Conservation (phyloP, 2,113 vertebrate species). For the Phoxinus phoxinus region DNA sequence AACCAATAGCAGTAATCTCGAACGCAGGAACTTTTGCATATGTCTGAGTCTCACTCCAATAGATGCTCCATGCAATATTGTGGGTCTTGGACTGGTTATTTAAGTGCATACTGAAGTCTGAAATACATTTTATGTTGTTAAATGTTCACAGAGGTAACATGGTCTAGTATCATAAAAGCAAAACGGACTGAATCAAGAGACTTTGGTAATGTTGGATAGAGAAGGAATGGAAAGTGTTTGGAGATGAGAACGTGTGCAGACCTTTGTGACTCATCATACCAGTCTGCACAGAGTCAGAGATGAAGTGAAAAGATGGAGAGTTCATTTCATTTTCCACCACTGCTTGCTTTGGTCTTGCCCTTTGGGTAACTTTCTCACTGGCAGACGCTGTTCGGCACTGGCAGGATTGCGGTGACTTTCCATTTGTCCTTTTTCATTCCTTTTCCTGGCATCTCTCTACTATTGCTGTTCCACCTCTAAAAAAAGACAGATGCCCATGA, state of each 20-base stretch:
- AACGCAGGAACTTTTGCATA: neutral
- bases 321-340: neutral
- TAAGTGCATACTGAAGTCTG: neutral
- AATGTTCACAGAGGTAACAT: neutral
- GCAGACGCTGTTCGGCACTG: constrained; percentile 56
- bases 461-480: neutral
- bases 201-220: neutral
- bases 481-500: neutral
- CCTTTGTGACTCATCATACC: constrained; percentile 28
- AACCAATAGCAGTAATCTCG: neutral
- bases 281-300: constrained; percentile 48
- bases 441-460: constrained; percentile 40
- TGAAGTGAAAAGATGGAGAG: constrained; percentile 23
- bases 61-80: neutral
- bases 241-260: constrained; percentile 3
- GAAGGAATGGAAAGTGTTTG: constrained; percentile 1
- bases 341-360: constrained; percentile 33
- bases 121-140: neutral
- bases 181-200: neutral
- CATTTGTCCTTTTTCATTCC: constrained; percentile 62
- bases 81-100: neutral
- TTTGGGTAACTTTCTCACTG: constrained; percentile 53
- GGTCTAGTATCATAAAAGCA: neutral
- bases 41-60: neutral
- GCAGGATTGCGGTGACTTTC: constrained; percentile 64